Evolutionary conservation across 2,888 invertebrate species (phyloP).

Genomic region (Diarsia brunnea): DNA sequence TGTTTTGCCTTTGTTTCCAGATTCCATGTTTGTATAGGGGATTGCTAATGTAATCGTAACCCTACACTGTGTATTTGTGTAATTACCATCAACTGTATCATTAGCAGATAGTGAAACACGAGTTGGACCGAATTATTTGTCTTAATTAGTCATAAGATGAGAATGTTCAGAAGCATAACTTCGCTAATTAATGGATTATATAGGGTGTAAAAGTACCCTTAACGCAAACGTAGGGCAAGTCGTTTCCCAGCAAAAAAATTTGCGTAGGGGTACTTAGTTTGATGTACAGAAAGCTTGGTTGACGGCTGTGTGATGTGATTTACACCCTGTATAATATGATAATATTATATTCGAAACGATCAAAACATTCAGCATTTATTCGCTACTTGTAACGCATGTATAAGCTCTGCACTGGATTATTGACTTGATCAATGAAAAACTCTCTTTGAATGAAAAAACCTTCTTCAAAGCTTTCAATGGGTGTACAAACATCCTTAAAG

Average conservation of each 20-base stretch:
- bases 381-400: background rate
- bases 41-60: slow-evolving; percentile 18
- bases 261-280: no score
- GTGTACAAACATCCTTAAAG: no score
- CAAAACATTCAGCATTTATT: background rate
- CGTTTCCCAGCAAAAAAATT: no score
- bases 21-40: slow-evolving; percentile 30
- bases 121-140: slow-evolving; percentile 13
- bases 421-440: background rate
- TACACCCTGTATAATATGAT: background rate
- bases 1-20: slow-evolving; percentile 28
- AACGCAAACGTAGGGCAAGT: no score
- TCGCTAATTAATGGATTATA: background rate
- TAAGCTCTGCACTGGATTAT: background rate
- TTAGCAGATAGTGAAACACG: slow-evolving; percentile 11
- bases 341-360: background rate
- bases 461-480: no score
- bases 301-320: no score
- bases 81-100: slow-evolving; percentile 1
- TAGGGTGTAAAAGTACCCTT: no score
- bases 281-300: no score
- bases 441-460: no score
- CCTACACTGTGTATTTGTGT: slow-evolving; percentile 9
- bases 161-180: background rate
- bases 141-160: background rate